Base-by-base conservation (phyloP, 2,113 vertebrate species). In the Paralichthys olivaceus region DNA sequence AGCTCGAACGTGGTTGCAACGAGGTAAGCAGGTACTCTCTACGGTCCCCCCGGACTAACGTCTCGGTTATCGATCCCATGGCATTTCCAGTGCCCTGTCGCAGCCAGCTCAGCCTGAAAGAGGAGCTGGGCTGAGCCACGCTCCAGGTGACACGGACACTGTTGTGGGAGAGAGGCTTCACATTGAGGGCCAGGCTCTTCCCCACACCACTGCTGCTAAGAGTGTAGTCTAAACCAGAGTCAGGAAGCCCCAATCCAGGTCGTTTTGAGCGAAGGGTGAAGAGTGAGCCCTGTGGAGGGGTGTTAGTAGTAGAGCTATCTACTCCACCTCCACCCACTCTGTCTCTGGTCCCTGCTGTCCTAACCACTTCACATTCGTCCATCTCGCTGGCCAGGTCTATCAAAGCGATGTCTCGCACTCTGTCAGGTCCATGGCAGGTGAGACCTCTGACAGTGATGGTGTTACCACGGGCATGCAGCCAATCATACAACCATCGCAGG, bases 11-110 rank as follows among this genome's bases (percentile, higher is more conserved):
- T 20, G 96, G 96, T 61, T 97, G 96, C 74, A 98, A 83, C 2
- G 96, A 94, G 0, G 95, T 96, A 25, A 98, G 94, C 32, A 97
- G 90, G 84, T 98, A 98, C 84, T 97, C 96, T 0, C 96, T 95
- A 32, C 95, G 94, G 60, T 98, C 97, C 0, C 96, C 97, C 59
- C 95, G 91, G 66, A 98, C 97, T 70, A 98, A 84, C 0, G 97
- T 98, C 92, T 98, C 97, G 0, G 96, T 98, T 67, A 97, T 97
- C 25, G 96, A 96, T 23, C 96, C 97, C 85, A 96, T 94, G 3
- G 95, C 95, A 0, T 93, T 95, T 65, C 93, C 96, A 60, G 93
- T 95, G 43, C 96, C 96, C 45, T 96, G 92, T 55, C 96, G 95
- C 1, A 97, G 91, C 97, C 97, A 98, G 61, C 97, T 97, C 54